Conservation (phyloP, 2,113 vertebrate genomes). For the Capra hircus region DNA sequence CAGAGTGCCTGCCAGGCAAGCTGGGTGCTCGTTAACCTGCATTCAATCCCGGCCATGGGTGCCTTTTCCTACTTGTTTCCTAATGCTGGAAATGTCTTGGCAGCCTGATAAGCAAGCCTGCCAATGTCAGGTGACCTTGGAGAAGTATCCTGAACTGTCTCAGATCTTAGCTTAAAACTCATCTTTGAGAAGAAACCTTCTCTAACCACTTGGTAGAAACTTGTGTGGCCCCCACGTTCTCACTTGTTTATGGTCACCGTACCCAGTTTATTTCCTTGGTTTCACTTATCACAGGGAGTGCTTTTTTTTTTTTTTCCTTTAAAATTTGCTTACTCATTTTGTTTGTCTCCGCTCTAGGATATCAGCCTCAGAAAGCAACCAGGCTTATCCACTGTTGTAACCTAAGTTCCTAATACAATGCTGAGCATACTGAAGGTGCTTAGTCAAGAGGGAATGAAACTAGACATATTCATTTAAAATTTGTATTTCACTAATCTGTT, state of each 20-base stretch:
- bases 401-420: not conserved
- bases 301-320: not conserved
- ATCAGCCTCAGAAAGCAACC: not conserved
- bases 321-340: conserved; percentile 43
- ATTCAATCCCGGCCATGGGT: not conserved
- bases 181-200: not conserved
- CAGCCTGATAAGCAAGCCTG: not conserved
- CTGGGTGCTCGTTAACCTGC: not conserved
- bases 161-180: not conserved
- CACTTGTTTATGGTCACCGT: not conserved
- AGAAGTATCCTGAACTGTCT: not conserved
- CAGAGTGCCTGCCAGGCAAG: not conserved
- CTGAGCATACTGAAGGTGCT: not conserved
- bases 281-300: not conserved
- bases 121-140: conserved; percentile 41
- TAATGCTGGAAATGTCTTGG: conserved; percentile 31
- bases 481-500: not conserved
- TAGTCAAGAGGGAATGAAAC: not conserved
- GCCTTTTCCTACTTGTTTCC: conserved; percentile 38
- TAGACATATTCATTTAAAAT: not conserved
- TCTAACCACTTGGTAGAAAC: not conserved
- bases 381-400: not conserved
- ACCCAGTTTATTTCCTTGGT: conserved; percentile 16
- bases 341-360: not conserved
- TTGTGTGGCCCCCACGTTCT: rapidly evolving